Evolutionary conservation across 2,888 invertebrate species (phyloP), one percentile per base, ranked within the genome.

Genomic region (Protula sp.): DNA sequence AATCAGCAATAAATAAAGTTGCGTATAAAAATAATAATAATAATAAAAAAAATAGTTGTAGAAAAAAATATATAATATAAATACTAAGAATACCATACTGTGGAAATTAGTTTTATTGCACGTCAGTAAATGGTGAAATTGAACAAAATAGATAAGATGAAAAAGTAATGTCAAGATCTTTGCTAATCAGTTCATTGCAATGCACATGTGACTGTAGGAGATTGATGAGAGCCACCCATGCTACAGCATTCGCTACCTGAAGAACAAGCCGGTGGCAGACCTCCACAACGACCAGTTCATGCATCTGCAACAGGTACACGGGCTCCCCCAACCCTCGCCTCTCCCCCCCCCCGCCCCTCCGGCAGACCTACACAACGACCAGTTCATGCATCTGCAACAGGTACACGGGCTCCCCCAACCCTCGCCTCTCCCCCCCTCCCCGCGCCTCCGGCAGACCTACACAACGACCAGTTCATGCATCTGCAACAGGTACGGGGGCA

Each of bases 201-300:
- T n/a, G n/a, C n/a, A n/a, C n/a, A n/a, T 38, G 38, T 38, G 9
- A 9, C 45, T 47, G 38, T 48, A 67, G 67, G 66, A 62, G 73
- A 94, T 99, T 65, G 99, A 99, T 77, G 98, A 99, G 82, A 88
- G 89, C 68, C 95, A 99, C 80, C 86, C 89, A 0, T 76, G 83
- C 56, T 83, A 87, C 87, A 38, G 85, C 2, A 68, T 92, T 85
- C 95, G 94, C 78, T 99, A 94, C 78, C 76, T 98, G 50, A 90
- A 89, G 76, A 89, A 90, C 77, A 99, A 98, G 76, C 95, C 95
- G 0, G 91, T 97, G 0, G 85, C 89, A 2, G 92, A 94, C 75
- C 83, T 99, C 53, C 86, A 87, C 0, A 90, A 89, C 0, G 97
- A 98, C 71, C 92, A 94, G 79, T 99, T 89, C 81, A 83, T 99